Evolutionary conservation across 2,797 vertebrate genomes (phyloP), one percentile per base, ranked within the genome.

Genomic region (Clarias fuscus): DNA sequence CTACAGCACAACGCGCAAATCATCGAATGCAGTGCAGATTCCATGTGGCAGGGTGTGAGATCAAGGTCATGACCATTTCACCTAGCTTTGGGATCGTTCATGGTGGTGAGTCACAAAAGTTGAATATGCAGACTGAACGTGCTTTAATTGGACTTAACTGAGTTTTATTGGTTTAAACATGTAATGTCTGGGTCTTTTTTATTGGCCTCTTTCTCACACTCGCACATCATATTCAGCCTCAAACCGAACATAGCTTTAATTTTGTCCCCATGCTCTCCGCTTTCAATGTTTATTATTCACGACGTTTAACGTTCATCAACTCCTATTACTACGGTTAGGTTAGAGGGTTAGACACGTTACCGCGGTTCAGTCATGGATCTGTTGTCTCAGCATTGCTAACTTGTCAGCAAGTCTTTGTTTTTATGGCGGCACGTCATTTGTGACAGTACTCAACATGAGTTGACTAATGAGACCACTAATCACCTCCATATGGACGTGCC

Each of bases 381-480:
- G 61, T 71, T 58, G 90, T 92, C 91, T 92, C 92, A 92, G 93
- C 91, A 91, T 91, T 91, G 92, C 92, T 94, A 93, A 94, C 92
- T 90, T 92, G 90, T 90, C 92, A 92, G 91, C 92, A 91, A 91
- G 84, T 91, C 91, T 94, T 91, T 94, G 92, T 93, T 95, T 96
- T 95, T 95, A 96, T 95, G 93, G 93, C 93, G 92, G 94, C 93
- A 93, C 93, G 92, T 95, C 94, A 95, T 93, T 10, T 93, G 93
- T 93, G 94, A 95, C 92, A 93, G 93, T 92, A 93, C 94, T 94
- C 94, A 91, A 95, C 95, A 93, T 93, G 94, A 92, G 93, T 92
- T 90, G 89, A 90, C 94, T 95, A 95, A 95, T 94, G 95, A 95
- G 95, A 92, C 92, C 92, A 94, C 94, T 95, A 95, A 96, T 93